phyloP scores from a whole-genome alignment of 2,888 invertebrate species.

The Mythimna vitellina region DNA sequence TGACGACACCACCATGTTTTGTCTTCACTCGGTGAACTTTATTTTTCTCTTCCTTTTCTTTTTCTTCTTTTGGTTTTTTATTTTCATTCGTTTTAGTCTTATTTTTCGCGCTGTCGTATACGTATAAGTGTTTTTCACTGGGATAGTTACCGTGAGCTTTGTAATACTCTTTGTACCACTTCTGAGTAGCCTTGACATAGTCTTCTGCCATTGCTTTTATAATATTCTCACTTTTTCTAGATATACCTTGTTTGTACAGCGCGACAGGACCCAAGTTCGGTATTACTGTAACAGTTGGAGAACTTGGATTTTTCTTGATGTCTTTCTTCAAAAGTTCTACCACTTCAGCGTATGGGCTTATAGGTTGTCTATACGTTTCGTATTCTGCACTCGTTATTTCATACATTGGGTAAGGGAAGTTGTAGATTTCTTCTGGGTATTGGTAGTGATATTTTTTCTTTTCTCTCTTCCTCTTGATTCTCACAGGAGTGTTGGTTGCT shows the following conservation, averaged over 20 bases:
- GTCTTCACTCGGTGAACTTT: constrained; percentile 46
- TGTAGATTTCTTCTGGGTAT: constrained; percentile 27
- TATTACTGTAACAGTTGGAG: constrained; percentile 72
- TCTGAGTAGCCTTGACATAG: constrained; percentile 68
- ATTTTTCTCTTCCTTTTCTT: constrained; percentile 29
- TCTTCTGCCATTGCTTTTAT: constrained; percentile 75
- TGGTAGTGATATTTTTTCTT: constrained; percentile 11
- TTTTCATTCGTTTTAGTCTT: constrained; percentile 27
- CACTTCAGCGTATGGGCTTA: constrained; percentile 74
- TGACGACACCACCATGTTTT: constrained; percentile 49
- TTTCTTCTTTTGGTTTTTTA: not conserved
- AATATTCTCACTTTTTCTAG: constrained; percentile 74
- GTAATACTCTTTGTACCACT: constrained; percentile 51
- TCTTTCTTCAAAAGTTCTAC: constrained; percentile 75
- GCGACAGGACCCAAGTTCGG: constrained; percentile 79
- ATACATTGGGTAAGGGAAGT: constrained; percentile 30
- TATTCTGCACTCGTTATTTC: constrained; percentile 36
- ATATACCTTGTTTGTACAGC: constrained; percentile 81
- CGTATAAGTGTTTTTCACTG: constrained; percentile 36
- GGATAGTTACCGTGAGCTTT: constrained; percentile 47
- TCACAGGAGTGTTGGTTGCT: constrained; percentile 63
- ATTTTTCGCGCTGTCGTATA: constrained; percentile 58
- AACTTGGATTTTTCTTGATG: constrained; percentile 72
- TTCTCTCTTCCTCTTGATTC: constrained; percentile 66
- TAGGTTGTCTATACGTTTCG: constrained; percentile 24